Base-by-base conservation (phyloP, 2,888 invertebrate species). In the Calliphora vomitoria region DNA sequence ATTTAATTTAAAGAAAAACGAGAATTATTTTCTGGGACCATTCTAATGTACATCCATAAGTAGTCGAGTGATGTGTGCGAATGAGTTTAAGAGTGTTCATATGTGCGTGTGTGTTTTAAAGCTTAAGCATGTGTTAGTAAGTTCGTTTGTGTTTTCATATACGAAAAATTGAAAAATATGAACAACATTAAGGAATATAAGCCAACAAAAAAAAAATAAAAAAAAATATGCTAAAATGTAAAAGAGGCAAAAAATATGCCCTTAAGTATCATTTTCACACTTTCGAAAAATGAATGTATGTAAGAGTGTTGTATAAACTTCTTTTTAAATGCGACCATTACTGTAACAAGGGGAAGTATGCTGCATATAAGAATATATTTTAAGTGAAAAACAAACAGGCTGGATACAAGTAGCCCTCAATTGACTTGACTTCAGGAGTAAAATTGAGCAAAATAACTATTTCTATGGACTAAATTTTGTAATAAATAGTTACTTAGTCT, bases 191-290 rank as follows among this genome's bases (percentile, higher is more conserved):
- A 76, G 13, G 25, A 78, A 71, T 76, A 71, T 76, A 76, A 76
- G 71, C 62, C 10, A 74, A 74, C 53, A 53, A 25, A 66, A 66
- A 25, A 66, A 66, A 47, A 62, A 35, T 3, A 8, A 20, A 62
- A 5, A n/a, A 18, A 35, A 41, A 64, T 68, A 53, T 50, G 64
- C 18, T 41, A 35, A 64, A 64, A 64, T 64, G 8, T 35, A 38
- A 38, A 38, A 64, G 15, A 35, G 44, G 53, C 20, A 64, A 76
- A 80, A 72, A 82, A 69, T 74, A 58, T 83, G 75, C 75, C 86
- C 79, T 86, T 64, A 86, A 86, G 86, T 58, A 76, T 75, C 20
- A 71, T 80, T 83, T 83, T 83, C 74, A 75, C 82, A 86, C 86
- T 86, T 82, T 53, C 13, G 47, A 62, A 50, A 41, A 60, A 58